Conservation (phyloP, 2,797 vertebrate genomes). For the Chelidonichthys spinosus region DNA sequence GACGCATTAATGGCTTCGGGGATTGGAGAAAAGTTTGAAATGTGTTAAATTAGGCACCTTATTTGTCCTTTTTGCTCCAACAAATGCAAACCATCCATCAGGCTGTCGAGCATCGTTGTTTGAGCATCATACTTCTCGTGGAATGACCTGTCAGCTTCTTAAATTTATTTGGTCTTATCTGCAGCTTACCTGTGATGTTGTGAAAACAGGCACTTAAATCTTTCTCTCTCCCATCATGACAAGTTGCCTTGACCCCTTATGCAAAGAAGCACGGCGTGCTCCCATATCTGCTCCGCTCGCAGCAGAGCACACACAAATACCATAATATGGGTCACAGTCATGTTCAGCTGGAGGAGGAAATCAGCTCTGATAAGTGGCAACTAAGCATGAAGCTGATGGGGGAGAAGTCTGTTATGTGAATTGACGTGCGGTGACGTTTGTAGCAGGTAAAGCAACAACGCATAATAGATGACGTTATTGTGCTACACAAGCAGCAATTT, state of each 20-base stretch:
- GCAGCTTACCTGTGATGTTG: conserved; percentile 80
- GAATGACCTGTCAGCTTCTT: conserved; percentile 81
- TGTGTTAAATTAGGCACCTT: conserved; percentile 74
- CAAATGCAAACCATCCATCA: conserved; percentile 79
- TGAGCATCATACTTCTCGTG: conserved; percentile 73
- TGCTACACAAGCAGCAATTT: conserved; percentile 55
- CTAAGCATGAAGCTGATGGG: conserved; percentile 37
- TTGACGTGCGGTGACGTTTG: conserved; percentile 15
- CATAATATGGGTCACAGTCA: conserved; percentile 21
- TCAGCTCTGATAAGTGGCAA: conserved; percentile 47
- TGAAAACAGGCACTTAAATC: conserved; percentile 77
- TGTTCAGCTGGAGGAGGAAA: conserved; percentile 37
- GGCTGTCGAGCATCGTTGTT: conserved; percentile 71
- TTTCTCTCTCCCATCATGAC: conserved; percentile 55
- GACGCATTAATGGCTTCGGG: conserved; percentile 41
- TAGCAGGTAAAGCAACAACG: conserved; percentile 41
- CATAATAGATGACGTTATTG: conserved; percentile 56
- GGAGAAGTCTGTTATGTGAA: conserved; percentile 21
- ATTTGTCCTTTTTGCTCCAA: conserved; percentile 79
- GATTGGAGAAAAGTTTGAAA: conserved; percentile 60
- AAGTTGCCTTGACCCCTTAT: conserved; percentile 55
- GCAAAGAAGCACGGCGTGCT: conserved; percentile 54
- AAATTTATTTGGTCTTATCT: conserved; percentile 84
- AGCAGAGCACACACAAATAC: conserved; percentile 10
- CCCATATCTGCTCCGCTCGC: conserved; percentile 21